Evolutionary conservation across 2,797 vertebrate genomes (phyloP).

Genomic region (Staurois parvus): DNA sequence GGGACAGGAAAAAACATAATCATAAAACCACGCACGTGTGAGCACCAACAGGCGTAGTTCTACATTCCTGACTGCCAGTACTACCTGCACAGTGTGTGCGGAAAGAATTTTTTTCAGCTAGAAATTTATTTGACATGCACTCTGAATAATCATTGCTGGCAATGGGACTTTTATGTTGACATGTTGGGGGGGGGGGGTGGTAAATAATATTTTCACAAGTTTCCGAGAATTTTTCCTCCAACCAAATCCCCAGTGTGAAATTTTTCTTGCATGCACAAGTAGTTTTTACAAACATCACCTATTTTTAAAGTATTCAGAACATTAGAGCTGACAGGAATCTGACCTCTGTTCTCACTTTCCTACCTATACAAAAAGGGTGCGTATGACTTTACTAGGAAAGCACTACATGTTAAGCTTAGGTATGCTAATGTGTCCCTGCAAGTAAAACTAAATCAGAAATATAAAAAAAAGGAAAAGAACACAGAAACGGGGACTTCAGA

Average conservation of each 20-base stretch:
- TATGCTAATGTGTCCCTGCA: not conserved
- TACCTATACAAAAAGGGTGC: not conserved
- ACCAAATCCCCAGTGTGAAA: not conserved
- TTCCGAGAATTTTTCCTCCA: not conserved
- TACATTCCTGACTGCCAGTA: no score
- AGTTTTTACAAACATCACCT: not conserved
- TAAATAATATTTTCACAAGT: no score
- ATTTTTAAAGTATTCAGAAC: not conserved
- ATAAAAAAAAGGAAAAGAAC: conserved; percentile 24
- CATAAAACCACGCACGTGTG: no score
- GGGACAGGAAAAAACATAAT: no score
- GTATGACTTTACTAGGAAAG: not conserved
- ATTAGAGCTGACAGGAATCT: not conserved
- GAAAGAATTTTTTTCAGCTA: no score
- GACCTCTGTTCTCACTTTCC: no score
- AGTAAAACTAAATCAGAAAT: not conserved
- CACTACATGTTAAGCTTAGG: not conserved
- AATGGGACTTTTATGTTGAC: not conserved
- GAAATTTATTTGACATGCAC: no score
- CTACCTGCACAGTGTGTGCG: no score
- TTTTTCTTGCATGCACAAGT: not conserved
- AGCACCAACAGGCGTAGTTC: no score
- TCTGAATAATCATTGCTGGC: not conserved
- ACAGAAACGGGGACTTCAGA: conserved; percentile 9
- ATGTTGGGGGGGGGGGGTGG: not conserved